A percentile compares a stretch with the other conserved stretches of the same genome.
phyloP scores from a whole-genome alignment of 2,888 invertebrate species.

The Drepana falcataria region DNA sequence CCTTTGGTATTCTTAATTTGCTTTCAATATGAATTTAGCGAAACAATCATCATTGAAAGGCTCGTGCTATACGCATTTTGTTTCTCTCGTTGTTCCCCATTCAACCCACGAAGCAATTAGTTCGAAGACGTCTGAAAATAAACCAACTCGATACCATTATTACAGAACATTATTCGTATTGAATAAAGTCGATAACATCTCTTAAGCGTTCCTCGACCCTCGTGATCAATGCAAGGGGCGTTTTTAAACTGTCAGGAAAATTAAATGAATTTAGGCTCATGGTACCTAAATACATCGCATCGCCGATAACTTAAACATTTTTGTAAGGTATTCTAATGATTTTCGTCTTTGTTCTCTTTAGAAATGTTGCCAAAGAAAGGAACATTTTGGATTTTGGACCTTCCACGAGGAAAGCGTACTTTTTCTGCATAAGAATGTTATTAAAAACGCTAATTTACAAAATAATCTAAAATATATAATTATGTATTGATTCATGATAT shows the following conservation, averaged over 20 bases:
- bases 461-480: too few species aligned
- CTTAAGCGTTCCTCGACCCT: slow-evolving; percentile 40
- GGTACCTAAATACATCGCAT: slow-evolving; percentile 22
- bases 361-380: too few species aligned
- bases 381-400: too few species aligned
- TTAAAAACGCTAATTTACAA: too few species aligned
- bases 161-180: slow-evolving; percentile 51
- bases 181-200: slow-evolving; percentile 56
- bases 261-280: slow-evolving; percentile 29
- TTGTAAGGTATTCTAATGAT: slow-evolving; percentile 4
- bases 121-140: slow-evolving; percentile 44
- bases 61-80: slow-evolving; percentile 33
- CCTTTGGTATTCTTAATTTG: slow-evolving; percentile 39
- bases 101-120: slow-evolving; percentile 50
- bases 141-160: slow-evolving; percentile 43
- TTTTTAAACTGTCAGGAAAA: slow-evolving; percentile 41
- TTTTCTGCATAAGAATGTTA: too few species aligned
- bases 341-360: not conserved
- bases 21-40: slow-evolving; percentile 38
- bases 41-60: slow-evolving; percentile 49
- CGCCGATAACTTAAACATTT: slow-evolving; percentile 18
- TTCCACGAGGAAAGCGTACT: too few species aligned
- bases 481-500: too few species aligned
- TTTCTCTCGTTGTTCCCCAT: slow-evolving; percentile 51
- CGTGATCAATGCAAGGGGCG: slow-evolving; percentile 49